These are phyloP conservation scores for Orthonyx spaldingii DNA, from an alignment of 2,113 vertebrate genomes.

Conservation along the genomic window DNA sequence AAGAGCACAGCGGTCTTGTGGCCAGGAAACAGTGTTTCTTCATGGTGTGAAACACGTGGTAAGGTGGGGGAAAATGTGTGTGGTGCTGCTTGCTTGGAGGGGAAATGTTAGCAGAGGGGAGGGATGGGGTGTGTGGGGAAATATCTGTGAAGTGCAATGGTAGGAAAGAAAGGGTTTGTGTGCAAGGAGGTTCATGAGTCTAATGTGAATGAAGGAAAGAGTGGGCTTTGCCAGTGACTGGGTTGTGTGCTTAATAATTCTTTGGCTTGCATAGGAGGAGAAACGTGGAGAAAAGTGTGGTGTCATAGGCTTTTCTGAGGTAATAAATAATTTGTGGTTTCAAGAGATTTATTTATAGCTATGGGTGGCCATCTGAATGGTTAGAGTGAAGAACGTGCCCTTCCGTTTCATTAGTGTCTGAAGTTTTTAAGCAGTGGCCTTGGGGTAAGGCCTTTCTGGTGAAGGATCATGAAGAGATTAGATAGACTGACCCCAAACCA, in stretches of 20 bases:
- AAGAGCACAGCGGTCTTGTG: neutral
- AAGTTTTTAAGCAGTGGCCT: neutral
- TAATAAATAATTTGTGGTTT: neutral
- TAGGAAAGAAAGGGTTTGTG: neutral
- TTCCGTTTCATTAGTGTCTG: neutral
- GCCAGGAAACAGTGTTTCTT: constrained; percentile 12
- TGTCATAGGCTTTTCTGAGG: neutral
- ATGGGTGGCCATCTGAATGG: neutral
- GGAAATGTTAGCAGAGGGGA: neutral
- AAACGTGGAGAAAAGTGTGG: neutral
- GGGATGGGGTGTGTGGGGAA: neutral
- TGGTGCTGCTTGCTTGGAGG: neutral
- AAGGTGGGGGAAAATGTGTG: neutral
- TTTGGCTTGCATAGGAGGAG: neutral
- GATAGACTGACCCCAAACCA: neutral
- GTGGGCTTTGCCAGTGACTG: neutral
- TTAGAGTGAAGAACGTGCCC: neutral
- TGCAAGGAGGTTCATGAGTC: neutral
- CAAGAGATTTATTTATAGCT: neutral
- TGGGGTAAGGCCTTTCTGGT: neutral
- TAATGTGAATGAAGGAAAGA: neutral
- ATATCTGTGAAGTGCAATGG: neutral
- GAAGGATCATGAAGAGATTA: neutral
- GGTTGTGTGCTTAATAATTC: neutral
- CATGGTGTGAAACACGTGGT: neutral